Evolutionary conservation across 2,113 vertebrate species (phyloP), one percentile per base, ranked within the genome.

Genomic region (Malurus cyaneus): DNA sequence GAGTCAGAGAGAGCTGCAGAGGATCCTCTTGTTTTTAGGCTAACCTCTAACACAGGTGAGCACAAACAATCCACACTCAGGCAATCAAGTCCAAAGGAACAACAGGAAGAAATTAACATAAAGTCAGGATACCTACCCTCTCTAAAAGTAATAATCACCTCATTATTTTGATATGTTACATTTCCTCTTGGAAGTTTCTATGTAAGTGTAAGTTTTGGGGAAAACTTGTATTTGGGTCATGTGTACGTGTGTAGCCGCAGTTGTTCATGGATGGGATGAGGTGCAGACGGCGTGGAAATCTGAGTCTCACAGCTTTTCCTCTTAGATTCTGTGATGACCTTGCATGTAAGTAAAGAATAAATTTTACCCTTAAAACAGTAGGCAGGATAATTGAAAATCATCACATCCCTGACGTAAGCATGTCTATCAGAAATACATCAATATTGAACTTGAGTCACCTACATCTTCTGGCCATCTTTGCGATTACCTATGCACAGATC

Each of bases 31-130:
- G 0, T 23, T 89, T 31, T 92, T 80, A 78, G 46, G 42, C 39
- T 11, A 7, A 86, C 64, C 39, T 91, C 46, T 47, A 70, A 24
- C 60, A 84, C 6, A 54, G 14, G 64, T 80, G 31, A 59, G n/a
- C 61, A 14, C 11, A 89, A 91, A 80, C 57, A 67, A 84, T 80
- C 23, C 53, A 17, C 42, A 60, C 11, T 14, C 32, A 5, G 2
- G 24, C 56, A 92, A 84, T 36, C 39, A 71, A 84, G 20, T 59
- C 41, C 65, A 80, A 89, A 95, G 50, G 20, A 93, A 31, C 14
- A 90, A 83, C 19, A 79, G 52, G n/a, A 86, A 91, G 83, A 91
- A 92, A 87, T 57, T 50, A 69, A 81, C 14, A 21, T 31, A 57
- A 72, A 67, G 25, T 23, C 50, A 73, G 17, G 59, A 70, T 66